Conservation (phyloP, 2,888 invertebrate species). For the Hirtodrosophila cameraria region DNA sequence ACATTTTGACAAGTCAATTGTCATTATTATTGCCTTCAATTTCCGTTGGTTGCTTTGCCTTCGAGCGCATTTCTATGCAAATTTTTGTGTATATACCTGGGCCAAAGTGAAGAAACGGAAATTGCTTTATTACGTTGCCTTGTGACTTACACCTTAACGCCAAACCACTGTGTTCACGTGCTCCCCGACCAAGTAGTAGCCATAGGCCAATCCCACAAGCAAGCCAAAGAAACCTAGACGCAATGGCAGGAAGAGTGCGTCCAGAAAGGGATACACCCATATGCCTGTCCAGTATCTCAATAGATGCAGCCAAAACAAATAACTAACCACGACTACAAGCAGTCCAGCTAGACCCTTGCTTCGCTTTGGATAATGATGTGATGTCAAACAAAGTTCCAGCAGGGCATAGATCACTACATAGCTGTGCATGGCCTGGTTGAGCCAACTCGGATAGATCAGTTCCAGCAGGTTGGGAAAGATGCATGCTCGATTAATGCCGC, state of each 20-base stretch:
- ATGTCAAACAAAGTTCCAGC: conserved; percentile 19
- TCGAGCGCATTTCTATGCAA: conserved; percentile 47
- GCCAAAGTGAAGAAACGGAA: conserved; percentile 33
- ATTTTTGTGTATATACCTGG: conserved; percentile 33
- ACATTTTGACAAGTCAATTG: conserved; percentile 64
- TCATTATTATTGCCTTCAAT: conserved; percentile 57
- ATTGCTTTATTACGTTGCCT: conserved; percentile 45
- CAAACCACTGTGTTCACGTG: conserved; percentile 27
- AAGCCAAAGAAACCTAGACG: conserved; percentile 30
- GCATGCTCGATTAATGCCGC: conserved; percentile 11
- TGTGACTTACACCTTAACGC: not conserved
- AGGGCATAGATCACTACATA: conserved; percentile 29
- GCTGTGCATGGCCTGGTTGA: conserved; percentile 53
- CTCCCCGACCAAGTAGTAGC: conserved; percentile 52
- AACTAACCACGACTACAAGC: conserved; percentile 13
- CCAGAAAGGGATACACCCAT: conserved; percentile 59
- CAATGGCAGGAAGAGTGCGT: not conserved
- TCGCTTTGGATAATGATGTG: conserved; percentile 45
- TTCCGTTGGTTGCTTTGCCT: conserved; percentile 34
- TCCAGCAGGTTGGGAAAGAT: conserved; percentile 41
- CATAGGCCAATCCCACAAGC: conserved; percentile 21
- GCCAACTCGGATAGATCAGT: conserved; percentile 46
- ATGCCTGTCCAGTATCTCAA: conserved; percentile 19
- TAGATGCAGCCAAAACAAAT: conserved; percentile 43
- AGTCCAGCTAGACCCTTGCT: conserved; percentile 14